phyloP scores from a whole-genome alignment of 1,140 invertebrate species.

The Pseudomyrmex gracilis region DNA sequence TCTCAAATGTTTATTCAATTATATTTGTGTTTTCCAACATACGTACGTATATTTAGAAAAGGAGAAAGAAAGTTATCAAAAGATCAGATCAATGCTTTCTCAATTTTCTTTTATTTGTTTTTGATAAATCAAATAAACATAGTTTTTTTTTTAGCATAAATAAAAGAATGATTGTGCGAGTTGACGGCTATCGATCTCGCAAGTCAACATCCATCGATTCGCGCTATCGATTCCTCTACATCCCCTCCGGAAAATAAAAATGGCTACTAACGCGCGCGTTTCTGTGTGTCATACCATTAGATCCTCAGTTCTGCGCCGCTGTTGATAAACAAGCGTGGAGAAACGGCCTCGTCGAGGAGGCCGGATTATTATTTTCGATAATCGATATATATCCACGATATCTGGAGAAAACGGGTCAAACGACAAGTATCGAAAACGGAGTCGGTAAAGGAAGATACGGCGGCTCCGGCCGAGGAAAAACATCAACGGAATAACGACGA shows the following conservation, averaged over 20 bases:
- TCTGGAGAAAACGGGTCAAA: constrained; percentile 15
- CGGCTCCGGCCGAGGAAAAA: constrained; percentile 40
- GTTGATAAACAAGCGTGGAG: constrained; percentile 68
- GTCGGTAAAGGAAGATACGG: constrained; percentile 12
- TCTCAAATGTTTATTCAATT: constrained; percentile 7
- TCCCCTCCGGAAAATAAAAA: constrained; percentile 57
- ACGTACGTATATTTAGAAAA: too few species aligned
- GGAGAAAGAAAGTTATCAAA: too few species aligned
- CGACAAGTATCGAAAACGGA: constrained; percentile 59
- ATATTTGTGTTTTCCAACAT: too few species aligned
- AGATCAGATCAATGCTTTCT: too few species aligned
- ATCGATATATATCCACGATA: background rate
- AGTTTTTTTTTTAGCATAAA: too few species aligned
- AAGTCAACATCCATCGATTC: constrained; percentile 45
- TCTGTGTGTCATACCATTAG: background rate
- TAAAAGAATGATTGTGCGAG: constrained; percentile 8
- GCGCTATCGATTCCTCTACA: constrained; percentile 59
- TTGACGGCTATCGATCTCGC: constrained; percentile 36
- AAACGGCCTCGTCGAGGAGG: background rate
- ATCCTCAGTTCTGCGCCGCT: constrained; percentile 18
- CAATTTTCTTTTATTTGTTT: too few species aligned
- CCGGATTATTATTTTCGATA: background rate
- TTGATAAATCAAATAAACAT: too few species aligned
- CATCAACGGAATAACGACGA: constrained; percentile 24
- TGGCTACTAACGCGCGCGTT: constrained; percentile 47